A percentile compares a stretch with the other conserved stretches of the same genome.
Evolutionary conservation across 1,140 invertebrate genomes (phyloP).

Genomic region (Pseudomyrmex cubaensis): DNA sequence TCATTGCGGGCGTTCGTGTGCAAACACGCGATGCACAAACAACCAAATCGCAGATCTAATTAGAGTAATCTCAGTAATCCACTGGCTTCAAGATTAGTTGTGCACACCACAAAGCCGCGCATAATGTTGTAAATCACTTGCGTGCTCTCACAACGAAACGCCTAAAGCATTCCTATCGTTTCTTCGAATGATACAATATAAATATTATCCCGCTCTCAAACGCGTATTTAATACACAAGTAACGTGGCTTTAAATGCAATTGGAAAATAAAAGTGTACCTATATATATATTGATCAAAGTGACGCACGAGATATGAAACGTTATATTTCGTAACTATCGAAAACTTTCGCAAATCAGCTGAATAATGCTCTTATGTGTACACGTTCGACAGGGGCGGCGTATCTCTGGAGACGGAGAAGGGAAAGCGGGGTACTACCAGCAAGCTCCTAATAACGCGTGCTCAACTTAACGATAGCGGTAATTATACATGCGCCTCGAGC

Average conservation of each 20-base stretch:
- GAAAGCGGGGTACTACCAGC: slow-evolving; percentile 93
- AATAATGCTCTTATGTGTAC: slow-evolving; percentile 39
- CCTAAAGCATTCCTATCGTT: too few species aligned
- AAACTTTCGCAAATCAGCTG: slow-evolving; percentile 29
- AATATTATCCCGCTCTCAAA: too few species aligned
- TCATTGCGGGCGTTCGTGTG: not conserved
- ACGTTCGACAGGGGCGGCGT: slow-evolving; percentile 89
- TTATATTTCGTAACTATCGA: not conserved
- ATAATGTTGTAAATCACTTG: not conserved
- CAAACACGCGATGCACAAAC: slow-evolving; percentile 13
- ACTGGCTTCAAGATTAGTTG: not conserved
- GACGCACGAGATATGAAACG: too few species aligned
- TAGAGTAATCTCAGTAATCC: not conserved
- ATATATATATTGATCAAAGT: too few species aligned
- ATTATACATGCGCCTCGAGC: slow-evolving; percentile 94
- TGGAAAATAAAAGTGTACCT: too few species aligned
- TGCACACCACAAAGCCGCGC: not conserved
- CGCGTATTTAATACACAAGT: too few species aligned
- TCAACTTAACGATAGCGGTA: slow-evolving; percentile 92
- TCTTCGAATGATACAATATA: too few species aligned
- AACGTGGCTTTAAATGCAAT: too few species aligned
- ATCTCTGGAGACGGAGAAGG: slow-evolving; percentile 95
- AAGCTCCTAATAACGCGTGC: slow-evolving; percentile 94
- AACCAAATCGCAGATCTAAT: slow-evolving; percentile 12
- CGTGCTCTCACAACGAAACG: too few species aligned